Evolutionary conservation across 2,888 invertebrate genomes (phyloP).

Genomic region (Zeuzera pyrina): DNA sequence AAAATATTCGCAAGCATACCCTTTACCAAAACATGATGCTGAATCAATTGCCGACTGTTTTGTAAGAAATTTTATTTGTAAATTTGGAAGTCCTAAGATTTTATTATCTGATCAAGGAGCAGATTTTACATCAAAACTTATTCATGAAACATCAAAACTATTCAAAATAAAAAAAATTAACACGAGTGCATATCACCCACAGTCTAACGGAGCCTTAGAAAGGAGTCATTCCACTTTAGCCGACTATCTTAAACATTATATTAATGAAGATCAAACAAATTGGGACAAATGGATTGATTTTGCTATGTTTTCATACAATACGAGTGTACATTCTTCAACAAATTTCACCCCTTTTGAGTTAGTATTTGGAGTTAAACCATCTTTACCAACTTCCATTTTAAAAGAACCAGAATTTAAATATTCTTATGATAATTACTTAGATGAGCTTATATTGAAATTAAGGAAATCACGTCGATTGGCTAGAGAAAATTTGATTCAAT

Average conservation of each 20-base stretch:
- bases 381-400: conserved; percentile 18
- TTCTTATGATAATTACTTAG: too few relatives aligned
- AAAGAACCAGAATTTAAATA: conserved; percentile 16
- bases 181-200: conserved; percentile 27
- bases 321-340: conserved; percentile 24
- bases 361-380: conserved; percentile 24
- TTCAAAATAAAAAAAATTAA: conserved; percentile 26
- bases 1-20: conserved; percentile 15
- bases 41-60: conserved; percentile 20
- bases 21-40: conserved; percentile 21
- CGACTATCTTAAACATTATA: conserved; percentile 32
- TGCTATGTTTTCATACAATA: conserved; percentile 30
- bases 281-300: conserved; percentile 29
- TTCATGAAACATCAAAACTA: conserved; percentile 26
- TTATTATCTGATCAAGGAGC: conserved; percentile 28
- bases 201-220: conserved; percentile 28
- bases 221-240: conserved; percentile 24
- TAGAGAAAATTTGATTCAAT: not conserved
- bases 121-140: conserved; percentile 28
- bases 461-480: not conserved
- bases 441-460: not conserved
- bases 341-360: conserved; percentile 28
- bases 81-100: conserved; percentile 29
- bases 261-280: conserved; percentile 24
- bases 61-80: conserved; percentile 17